Percentiles rank a stretch among this genome's conserved stretches.
phyloP scores from a whole-genome alignment of 2,888 invertebrate species.

The Sinotaia quadrata region DNA sequence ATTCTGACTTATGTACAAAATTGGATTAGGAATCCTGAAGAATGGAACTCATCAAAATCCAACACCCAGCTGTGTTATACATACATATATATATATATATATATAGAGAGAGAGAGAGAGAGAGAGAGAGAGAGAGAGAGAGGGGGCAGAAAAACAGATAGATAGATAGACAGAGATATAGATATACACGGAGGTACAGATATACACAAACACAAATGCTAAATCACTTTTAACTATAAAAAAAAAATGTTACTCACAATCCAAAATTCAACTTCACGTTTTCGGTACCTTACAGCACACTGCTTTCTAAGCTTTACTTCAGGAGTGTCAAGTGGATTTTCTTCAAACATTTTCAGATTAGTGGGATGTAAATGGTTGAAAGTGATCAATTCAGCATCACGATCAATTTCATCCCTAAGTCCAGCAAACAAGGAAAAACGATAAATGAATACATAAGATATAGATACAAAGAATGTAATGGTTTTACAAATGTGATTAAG shows the following conservation, averaged over 20 bases:
- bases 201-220: slow-evolving; percentile 11
- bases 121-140: background rate
- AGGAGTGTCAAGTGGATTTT: slow-evolving; percentile 42
- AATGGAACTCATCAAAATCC: too few species aligned
- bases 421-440: too few species aligned
- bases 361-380: slow-evolving; percentile 53
- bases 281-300: slow-evolving; percentile 42
- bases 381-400: slow-evolving; percentile 53
- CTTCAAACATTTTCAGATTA: slow-evolving; percentile 46
- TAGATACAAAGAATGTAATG: too few species aligned
- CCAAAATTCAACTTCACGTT: slow-evolving; percentile 57
- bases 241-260: slow-evolving; percentile 47
- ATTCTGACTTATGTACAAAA: too few species aligned
- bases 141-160: background rate
- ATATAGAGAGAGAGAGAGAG: too few species aligned
- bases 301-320: slow-evolving; percentile 46
- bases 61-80: too few species aligned
- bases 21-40: too few species aligned
- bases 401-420: slow-evolving; percentile 36
- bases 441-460: too few species aligned
- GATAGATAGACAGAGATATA: slow-evolving; percentile 1
- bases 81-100: too few species aligned
- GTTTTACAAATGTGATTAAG: too few species aligned
- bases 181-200: background rate
- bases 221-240: too few species aligned